Evolutionary conservation across 1,140 invertebrate species (phyloP).

Genomic region (Luehdorfia chinensis): DNA sequence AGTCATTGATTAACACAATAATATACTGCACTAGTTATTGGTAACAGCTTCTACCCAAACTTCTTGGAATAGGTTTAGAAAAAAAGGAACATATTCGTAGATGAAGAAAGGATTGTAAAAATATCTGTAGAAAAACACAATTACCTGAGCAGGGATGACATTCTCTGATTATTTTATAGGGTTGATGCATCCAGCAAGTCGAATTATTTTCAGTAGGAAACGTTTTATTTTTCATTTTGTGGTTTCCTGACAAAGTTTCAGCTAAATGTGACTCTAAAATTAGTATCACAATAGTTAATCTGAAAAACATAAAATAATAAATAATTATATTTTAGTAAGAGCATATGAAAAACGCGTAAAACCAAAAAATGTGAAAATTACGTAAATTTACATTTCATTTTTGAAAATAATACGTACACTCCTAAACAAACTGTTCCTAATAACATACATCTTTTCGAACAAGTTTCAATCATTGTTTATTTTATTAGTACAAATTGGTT

Average conservation of each 20-base stretch:
- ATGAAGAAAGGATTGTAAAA: no score
- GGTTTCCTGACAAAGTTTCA: slow-evolving; percentile 68
- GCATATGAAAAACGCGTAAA: no score
- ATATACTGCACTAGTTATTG: no score
- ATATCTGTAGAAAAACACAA: no score
- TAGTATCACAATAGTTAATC: slow-evolving; percentile 86
- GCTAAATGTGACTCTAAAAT: slow-evolving; percentile 88
- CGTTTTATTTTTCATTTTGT: slow-evolving; percentile 75
- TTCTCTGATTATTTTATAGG: slow-evolving; percentile 83
- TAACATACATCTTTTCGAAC: slow-evolving; percentile 65
- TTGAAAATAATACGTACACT: slow-evolving; percentile 62
- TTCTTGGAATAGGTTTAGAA: no score
- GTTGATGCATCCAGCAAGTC: slow-evolving; percentile 84
- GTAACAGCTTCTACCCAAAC: no score
- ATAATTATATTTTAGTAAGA: neutral
- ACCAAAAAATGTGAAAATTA: no score
- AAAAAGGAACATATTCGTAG: no score
- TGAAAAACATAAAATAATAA: slow-evolving; percentile 50
- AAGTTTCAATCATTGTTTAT: slow-evolving; percentile 60
- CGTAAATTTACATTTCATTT: no score
- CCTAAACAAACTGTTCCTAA: slow-evolving; percentile 58
- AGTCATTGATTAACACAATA: no score
- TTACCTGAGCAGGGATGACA: slow-evolving; percentile 88
- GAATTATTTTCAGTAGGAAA: slow-evolving; percentile 86
- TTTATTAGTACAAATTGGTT: no score